Evolutionary conservation across 2,888 invertebrate species (phyloP), one percentile per base, ranked within the genome.

Genomic region (Drosophila stalkeri): DNA sequence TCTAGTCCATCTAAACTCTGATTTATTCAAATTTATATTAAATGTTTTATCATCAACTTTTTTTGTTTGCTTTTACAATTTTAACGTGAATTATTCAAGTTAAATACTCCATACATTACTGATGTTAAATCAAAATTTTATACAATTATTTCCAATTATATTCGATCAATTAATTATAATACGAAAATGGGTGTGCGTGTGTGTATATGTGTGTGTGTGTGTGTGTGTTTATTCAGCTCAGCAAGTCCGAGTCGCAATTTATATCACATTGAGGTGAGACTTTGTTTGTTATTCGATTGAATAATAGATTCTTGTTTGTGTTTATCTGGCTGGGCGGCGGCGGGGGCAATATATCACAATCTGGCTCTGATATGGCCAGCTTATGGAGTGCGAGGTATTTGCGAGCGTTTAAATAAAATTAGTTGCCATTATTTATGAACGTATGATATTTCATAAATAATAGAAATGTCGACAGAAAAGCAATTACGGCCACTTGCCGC

Each of bases 371-470:
- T 77, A 80, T 71, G 80, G 60, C 20, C 35, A n/a, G 67, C 71
- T 63, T 55, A 60, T 64, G 51, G 35, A 60, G 68, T 47, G 54
- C 54, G 67, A 67, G 68, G 68, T 70, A 65, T 73, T 52, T 61
- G 46, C 51, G 44, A 18, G 56, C 76, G 61, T 57, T 72, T 69
- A 75, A 75, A 57, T 55, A 35, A 60, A 78, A 64, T 72, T 57
- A 73, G 65, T 68, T 80, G 68, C 52, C 60, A 67, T 82, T 82
- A 82, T 80, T 80, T 80, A 80, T 78, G 47, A 81, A 81, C 67
- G 60, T 67, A 66, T 72, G 70, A 77, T 86, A 78, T 78, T 80
- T 84, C 87, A 90, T 86, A 90, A 90, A 86, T 83, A 86, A 91
- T 90, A 78, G 67, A 88, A 90, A 86, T 79, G 81, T 89, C 81